Evolutionary conservation across 1,140 invertebrate genomes (phyloP), one percentile per base, ranked within the genome.

Genomic region (Colletes latitarsis): DNA sequence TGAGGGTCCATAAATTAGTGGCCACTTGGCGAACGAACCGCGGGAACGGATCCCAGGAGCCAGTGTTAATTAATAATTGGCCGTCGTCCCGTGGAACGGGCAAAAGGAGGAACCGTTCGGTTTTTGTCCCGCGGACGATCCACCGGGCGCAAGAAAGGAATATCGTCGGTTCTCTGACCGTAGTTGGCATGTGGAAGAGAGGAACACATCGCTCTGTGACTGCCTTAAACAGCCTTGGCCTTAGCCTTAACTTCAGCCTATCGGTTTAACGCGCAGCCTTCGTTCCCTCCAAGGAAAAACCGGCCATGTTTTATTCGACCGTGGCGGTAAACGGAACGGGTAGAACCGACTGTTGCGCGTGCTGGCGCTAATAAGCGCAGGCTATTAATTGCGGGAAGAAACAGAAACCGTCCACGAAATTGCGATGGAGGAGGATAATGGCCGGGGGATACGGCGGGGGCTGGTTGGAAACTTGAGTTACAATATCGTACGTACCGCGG

Each of bases 181-280:
- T 68, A 73, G 49, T 83, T 66, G 72, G 81, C 52, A 71, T 60
- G 67, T 53, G 58, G 43, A 52, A 64, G 14, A 58, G 21, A 72
- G 43, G 30, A 58, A 77, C 58, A 41, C 4, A 14, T 70, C 46
- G 60, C 53, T 71, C 52, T 64, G 17, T 15, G 15, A 53, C 66
- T 77, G 69, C 70, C 79, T 78, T 85, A 86, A 86, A 74, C 64
- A 82, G 70, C 84, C 83, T 84, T 77, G 82, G 78, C 84, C 82
- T 86, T 85, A 81, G 84, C 83, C 69, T 77, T 49, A 19, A n/a
- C 71, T 68, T 74, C 68, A 74, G 66, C 62, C 49, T 81, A 85
- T 85, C 68, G 39, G 53, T 55, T 55, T 68, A 62, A 82, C 69
- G 52, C 69, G 52, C 77, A 39, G 21, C 21, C 66, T 43, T 57